Percentiles rank a stretch among this genome's conserved stretches.
Evolutionary conservation across 2,113 vertebrate species (phyloP).

Genomic region (Lepus americanus): DNA sequence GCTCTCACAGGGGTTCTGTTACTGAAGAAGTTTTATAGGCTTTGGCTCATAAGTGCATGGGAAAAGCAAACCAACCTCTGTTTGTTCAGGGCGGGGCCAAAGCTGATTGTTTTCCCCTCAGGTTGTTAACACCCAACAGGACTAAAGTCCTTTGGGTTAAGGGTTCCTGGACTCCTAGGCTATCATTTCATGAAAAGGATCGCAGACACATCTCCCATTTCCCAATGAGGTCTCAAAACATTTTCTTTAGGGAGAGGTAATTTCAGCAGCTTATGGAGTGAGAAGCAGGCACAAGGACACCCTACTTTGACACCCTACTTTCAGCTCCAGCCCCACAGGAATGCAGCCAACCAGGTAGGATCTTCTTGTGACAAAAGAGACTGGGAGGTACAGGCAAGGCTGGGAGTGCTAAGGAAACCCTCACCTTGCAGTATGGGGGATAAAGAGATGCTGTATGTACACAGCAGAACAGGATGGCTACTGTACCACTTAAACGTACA

Average conservation of each 20-base stretch:
- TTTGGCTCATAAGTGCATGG: constrained; percentile 54
- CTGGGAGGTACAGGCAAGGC: not conserved
- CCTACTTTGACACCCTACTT: constrained; percentile 26
- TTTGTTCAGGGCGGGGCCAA: not conserved
- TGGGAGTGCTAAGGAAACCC: constrained; percentile 37
- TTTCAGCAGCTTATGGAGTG: constrained; percentile 63
- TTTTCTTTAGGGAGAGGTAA: constrained; percentile 51
- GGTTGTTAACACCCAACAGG: constrained; percentile 18
- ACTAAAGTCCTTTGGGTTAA: constrained; percentile 63
- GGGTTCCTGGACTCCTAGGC: constrained; percentile 28
- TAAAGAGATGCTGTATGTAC: not conserved
- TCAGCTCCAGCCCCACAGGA: constrained; percentile 32
- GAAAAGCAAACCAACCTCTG: constrained; percentile 73
- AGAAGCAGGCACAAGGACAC: constrained; percentile 19
- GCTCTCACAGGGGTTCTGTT: constrained; percentile 52
- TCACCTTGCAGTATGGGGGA: not conserved
- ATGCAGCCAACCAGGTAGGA: constrained; percentile 31
- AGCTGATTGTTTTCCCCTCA: constrained; percentile 17
- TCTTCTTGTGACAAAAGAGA: constrained; percentile 26
- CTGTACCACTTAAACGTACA: not conserved
- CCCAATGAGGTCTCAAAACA: constrained; percentile 33
- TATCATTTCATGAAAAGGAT: constrained; percentile 44
- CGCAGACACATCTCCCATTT: constrained; percentile 22
- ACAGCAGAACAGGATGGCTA: not conserved
- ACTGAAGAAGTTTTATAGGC: constrained; percentile 62